A percentile compares a stretch with the other conserved stretches of the same genome.
Conservation (phyloP, 2,888 invertebrate genomes). For the Aricia artaxerxes region DNA sequence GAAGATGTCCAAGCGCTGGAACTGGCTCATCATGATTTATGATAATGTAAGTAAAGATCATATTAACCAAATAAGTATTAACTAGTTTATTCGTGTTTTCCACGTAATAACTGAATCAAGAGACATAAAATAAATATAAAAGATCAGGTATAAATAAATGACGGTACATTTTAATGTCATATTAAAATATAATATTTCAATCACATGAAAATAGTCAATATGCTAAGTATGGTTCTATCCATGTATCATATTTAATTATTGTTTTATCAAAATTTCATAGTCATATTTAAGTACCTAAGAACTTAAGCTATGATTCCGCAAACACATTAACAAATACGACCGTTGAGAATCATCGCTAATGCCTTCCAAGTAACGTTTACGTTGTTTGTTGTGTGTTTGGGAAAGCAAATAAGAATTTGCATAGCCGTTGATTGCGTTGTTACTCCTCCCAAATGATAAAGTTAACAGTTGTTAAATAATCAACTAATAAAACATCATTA, state of each 20-base stretch:
- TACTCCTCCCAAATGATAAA: background rate
- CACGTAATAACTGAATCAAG: background rate
- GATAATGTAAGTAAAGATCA: background rate
- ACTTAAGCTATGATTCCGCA: background rate
- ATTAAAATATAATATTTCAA: background rate
- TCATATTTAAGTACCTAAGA: background rate
- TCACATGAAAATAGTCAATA: background rate
- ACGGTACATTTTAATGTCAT: background rate
- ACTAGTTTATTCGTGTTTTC: background rate
- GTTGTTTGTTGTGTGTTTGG: background rate
- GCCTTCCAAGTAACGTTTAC: background rate
- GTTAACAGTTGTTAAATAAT: background rate
- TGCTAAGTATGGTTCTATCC: background rate
- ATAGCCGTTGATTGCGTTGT: background rate
- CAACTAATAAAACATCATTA: background rate
- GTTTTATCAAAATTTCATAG: background rate
- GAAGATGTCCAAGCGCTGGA: conserved; percentile 34
- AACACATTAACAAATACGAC: background rate
- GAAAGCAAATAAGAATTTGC: background rate
- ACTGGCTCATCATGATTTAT: background rate
- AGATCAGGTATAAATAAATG: background rate
- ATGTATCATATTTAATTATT: background rate
- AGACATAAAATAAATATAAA: background rate
- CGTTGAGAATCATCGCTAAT: background rate
- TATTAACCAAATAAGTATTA: background rate